A percentile compares a stretch with the other conserved stretches of the same genome.
Conservation (phyloP, 2,888 invertebrate species). For the Hemistola chrysoprasaria region DNA sequence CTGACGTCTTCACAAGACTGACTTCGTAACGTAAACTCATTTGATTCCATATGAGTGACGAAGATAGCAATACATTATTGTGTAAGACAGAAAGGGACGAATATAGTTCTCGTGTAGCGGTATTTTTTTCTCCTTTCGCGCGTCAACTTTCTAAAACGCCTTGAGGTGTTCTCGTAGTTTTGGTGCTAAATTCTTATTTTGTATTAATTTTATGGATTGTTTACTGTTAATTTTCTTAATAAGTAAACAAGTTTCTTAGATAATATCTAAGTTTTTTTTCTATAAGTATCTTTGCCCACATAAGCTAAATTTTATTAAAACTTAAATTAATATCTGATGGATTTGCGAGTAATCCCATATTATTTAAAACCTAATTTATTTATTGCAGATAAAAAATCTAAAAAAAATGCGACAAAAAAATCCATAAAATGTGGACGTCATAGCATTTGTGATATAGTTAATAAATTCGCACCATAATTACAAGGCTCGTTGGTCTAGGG, state of each 20-base stretch:
- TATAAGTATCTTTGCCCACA: too few species aligned
- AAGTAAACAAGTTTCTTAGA: too few species aligned
- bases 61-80: conserved; percentile 41
- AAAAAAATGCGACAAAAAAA: too few species aligned
- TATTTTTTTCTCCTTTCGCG: conserved; percentile 78
- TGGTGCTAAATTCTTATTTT: conserved; percentile 37
- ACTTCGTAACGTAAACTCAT: conserved; percentile 49
- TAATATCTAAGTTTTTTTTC: too few species aligned
- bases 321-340: too few species aligned
- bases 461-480: conserved; percentile 34
- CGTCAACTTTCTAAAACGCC: conserved; percentile 78
- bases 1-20: conserved; percentile 56
- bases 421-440: conserved; percentile 33
- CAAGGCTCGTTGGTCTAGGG: conserved; percentile 83
- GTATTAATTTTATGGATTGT: conserved; percentile 5
- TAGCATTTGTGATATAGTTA: not conserved
- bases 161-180: conserved; percentile 55
- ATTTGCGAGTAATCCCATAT: too few species aligned
- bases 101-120: conserved; percentile 71
- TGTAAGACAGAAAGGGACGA: conserved; percentile 44
- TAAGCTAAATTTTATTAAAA: too few species aligned
- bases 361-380: too few species aligned
- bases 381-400: too few species aligned
- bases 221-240: conserved; percentile 1
- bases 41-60: conserved; percentile 51